A percentile compares a stretch with the other conserved stretches of the same genome.
phyloP scores from a whole-genome alignment of 2,113 vertebrate species.

The Struthidea cinerea region DNA sequence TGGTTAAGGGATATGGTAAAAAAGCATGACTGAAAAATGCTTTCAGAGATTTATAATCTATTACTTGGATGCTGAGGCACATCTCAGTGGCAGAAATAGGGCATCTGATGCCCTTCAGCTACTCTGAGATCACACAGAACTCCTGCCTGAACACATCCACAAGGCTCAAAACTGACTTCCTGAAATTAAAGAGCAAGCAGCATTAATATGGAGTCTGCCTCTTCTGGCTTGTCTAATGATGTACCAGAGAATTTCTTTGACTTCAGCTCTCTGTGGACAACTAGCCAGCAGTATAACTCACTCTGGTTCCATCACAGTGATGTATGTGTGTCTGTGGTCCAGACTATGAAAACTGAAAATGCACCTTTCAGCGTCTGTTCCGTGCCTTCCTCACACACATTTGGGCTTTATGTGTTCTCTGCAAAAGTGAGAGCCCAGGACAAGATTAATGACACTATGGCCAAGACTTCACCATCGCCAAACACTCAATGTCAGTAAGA shows the following conservation, averaged over 20 bases:
- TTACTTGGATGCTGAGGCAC: background rate
- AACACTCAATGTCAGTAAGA: background rate
- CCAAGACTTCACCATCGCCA: background rate
- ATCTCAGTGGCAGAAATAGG: slow-evolving; percentile 47
- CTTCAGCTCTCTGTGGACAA: background rate
- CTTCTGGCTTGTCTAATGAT: background rate
- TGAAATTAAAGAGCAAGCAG: slow-evolving; percentile 21
- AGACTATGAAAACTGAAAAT: background rate
- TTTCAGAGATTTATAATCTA: slow-evolving; percentile 36
- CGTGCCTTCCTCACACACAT: rapidly evolving
- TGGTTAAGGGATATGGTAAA: slow-evolving; percentile 11
- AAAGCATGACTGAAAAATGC: slow-evolving; percentile 33
- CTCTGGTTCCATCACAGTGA: rapidly evolving
- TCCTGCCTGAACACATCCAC: slow-evolving; percentile 8
- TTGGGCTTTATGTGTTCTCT: background rate
- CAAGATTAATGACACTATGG: background rate
- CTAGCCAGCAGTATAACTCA: background rate
- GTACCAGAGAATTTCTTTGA: background rate
- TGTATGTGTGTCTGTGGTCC: background rate
- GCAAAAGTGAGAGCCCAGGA: background rate
- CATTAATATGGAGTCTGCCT: slow-evolving; percentile 14
- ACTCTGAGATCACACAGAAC: slow-evolving; percentile 16
- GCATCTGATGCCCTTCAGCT: slow-evolving; percentile 46
- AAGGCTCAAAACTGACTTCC: background rate
- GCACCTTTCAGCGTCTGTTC: rapidly evolving